Conservation (phyloP, 2,888 invertebrate species). For the Opisthograptis luteolata region DNA sequence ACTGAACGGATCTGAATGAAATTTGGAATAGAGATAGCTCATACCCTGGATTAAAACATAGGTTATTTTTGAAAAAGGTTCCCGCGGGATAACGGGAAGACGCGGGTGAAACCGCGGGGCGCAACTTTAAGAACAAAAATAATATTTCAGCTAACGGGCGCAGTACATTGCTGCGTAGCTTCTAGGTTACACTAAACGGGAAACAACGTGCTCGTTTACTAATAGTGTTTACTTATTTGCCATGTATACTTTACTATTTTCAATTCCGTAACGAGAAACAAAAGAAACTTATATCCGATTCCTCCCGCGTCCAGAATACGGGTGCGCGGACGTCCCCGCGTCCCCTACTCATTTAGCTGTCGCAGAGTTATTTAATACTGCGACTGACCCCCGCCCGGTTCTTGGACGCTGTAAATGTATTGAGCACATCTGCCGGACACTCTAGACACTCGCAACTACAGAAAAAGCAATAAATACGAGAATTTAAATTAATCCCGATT, state of each 20-base stretch:
- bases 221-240: neutral
- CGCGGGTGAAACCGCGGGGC: no score
- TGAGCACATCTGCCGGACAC: constrained; percentile 76
- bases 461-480: constrained; percentile 61
- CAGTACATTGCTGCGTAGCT: no score
- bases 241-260: neutral
- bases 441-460: constrained; percentile 58
- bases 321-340: constrained; percentile 54
- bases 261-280: constrained; percentile 13
- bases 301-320: constrained; percentile 49
- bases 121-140: no score
- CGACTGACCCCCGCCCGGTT: constrained; percentile 72
- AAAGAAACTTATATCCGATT: constrained; percentile 25
- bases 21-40: no score
- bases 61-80: no score
- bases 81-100: no score
- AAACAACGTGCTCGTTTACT: no score
- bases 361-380: constrained; percentile 82
- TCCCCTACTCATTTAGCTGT: constrained; percentile 82
- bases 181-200: no score
- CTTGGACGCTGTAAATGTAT: constrained; percentile 71
- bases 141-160: no score
- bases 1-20: no score
- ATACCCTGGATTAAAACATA: no score
- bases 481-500: constrained; percentile 56